A percentile compares a stretch with the other conserved stretches of the same genome.
Evolutionary conservation across 2,797 vertebrate species (phyloP).

Genomic region (Anguilla marmorata): DNA sequence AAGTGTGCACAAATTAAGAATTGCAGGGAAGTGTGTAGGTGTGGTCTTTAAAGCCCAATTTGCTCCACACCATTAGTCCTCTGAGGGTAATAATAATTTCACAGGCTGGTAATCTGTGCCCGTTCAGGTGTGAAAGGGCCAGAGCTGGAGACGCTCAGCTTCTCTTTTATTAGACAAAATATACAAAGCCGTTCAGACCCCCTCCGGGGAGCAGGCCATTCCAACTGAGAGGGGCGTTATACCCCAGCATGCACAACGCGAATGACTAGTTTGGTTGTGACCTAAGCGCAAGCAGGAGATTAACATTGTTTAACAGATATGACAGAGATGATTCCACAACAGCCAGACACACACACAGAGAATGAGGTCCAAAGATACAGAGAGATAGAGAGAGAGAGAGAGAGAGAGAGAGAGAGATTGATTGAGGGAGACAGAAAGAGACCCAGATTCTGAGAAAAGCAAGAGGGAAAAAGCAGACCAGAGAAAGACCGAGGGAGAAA

Average conservation of each 20-base stretch:
- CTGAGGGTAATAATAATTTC: slow-evolving; percentile 29
- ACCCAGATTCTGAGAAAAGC: neutral
- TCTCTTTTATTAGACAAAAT: neutral
- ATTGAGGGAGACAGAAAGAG: slow-evolving; percentile 37
- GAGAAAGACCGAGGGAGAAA: neutral
- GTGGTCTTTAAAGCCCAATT: slow-evolving; percentile 60
- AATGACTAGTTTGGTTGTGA: neutral
- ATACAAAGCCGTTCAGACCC: neutral
- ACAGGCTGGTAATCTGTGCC: slow-evolving; percentile 26
- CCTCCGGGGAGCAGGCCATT: neutral
- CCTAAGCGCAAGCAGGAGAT: neutral
- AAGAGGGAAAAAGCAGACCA: neutral
- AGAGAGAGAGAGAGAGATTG: slow-evolving; percentile 32
- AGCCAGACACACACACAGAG: slow-evolving; percentile 43
- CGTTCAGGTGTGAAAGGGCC: neutral
- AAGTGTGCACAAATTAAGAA: slow-evolving; percentile 38
- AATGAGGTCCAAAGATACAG: neutral
- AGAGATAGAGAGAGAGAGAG: slow-evolving; percentile 19
- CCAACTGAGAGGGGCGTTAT: neutral
- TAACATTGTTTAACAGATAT: neutral
- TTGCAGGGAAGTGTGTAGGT: slow-evolving; percentile 38
- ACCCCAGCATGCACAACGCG: neutral
- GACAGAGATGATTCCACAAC: slow-evolving; percentile 4
- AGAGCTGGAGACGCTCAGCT: slow-evolving; percentile 38
- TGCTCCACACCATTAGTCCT: slow-evolving; percentile 71